A percentile compares a stretch with the other conserved stretches of the same genome.
Conservation (phyloP, 2,113 vertebrate genomes). For the Chloebia gouldiae region DNA sequence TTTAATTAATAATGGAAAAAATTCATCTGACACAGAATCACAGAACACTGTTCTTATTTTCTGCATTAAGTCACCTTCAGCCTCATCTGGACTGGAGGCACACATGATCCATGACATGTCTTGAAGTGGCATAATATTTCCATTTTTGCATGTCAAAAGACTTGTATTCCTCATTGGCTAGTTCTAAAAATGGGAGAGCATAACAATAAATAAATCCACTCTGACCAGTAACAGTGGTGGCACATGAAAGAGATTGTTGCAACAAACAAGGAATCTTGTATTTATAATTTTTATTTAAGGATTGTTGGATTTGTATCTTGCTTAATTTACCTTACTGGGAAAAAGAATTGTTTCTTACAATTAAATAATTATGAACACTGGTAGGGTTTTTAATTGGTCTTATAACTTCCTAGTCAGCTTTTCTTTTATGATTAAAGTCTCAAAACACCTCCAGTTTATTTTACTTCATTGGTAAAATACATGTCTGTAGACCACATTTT, state of each 20-base stretch:
- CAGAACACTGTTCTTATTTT: not conserved
- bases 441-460: accelerated
- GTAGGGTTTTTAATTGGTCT: not conserved
- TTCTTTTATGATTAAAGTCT: not conserved
- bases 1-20: not conserved
- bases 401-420: not conserved
- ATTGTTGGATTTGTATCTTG: not conserved
- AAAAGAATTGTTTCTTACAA: not conserved
- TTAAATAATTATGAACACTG: not conserved
- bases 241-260: not conserved
- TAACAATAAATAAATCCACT: not conserved
- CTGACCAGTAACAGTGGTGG: not conserved
- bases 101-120: not conserved
- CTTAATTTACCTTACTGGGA: not conserved
- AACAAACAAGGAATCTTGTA: not conserved
- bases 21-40: not conserved
- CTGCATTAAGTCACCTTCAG: not conserved
- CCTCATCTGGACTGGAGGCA: not conserved
- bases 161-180: not conserved
- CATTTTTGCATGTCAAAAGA: not conserved
- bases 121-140: not conserved
- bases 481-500: not conserved
- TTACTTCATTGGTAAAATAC: not conserved
- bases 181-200: not conserved
- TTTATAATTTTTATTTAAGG: not conserved